Base-by-base conservation (phyloP, 1,140 invertebrate species). In the Cylas formicarius region DNA sequence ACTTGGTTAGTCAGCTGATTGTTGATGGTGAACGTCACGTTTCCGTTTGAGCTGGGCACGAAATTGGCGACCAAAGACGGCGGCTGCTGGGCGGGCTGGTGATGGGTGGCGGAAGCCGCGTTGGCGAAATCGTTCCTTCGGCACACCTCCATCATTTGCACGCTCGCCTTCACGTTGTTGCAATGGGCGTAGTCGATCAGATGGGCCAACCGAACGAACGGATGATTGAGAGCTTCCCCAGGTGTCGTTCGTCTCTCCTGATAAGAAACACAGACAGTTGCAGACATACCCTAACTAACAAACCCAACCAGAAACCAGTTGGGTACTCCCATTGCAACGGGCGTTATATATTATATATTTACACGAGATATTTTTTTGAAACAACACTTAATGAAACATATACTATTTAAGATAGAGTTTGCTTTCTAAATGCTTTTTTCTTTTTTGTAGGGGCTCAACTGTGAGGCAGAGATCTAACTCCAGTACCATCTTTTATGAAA, bases 101-200 rank as follows among this genome's bases (percentile, higher is more conserved):
- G 75, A 56, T 73, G 73, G 36, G 67, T 58, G 42, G 40, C 63
- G 14, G 69, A 63, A 50, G 70, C 71, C 48, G 68, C 71, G 50
- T 69, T 75, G 45, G 73, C 77, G 51, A 77, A 80, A 50, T 77
- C 72, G n/a, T 76, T 74, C 20, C 80, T 65, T 28, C 80, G 68
- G 55, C 82, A 82, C 53, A 92, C 86, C 48, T 94, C 90, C 90
- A 94, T 95, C 90, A 94, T 93, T 66, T 93, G 89, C 14, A 92
- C 89, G 48, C 87, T 91, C 2, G 88, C 86, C 68, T 94, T 93
- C 1, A 94, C 90, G 68, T 94, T 95, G 66, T 92, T 90, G 66
- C 90, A 95, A 66, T 97, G 91, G 1, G 90, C 89, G 66, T 97
- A 97, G 67, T 97, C 93, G 2, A 94, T 83, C 18, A 98, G 73